phyloP scores from a whole-genome alignment of 2,113 vertebrate genomes.

The Nycticryphes semicollaris region DNA sequence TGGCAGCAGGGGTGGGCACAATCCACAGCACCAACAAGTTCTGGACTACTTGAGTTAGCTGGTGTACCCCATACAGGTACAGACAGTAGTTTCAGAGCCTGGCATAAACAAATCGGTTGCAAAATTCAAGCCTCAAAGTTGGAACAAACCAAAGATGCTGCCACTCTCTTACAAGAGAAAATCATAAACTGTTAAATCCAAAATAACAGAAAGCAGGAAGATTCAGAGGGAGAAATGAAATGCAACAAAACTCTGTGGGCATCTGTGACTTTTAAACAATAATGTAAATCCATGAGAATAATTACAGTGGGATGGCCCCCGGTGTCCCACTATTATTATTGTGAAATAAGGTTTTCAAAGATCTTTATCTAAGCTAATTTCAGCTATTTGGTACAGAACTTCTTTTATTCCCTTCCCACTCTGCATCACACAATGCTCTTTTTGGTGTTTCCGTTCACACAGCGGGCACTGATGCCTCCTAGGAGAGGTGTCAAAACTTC shows the following conservation, averaged over 20 bases:
- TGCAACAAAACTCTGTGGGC: neutral
- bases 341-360: neutral
- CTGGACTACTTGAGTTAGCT: neutral
- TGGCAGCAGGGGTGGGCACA: neutral
- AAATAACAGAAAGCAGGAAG: neutral
- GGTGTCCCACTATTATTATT: neutral
- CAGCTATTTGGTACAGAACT: neutral
- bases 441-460: constrained; percentile 34
- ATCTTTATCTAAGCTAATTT: constrained; percentile 26
- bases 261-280: neutral
- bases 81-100: neutral
- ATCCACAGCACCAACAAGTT: neutral
- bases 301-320: neutral
- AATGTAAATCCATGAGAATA: neutral
- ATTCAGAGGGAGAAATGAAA: neutral
- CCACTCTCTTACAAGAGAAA: neutral
- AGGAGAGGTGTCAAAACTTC: constrained; percentile 18
- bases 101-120: neutral
- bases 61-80: neutral
- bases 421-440: constrained; percentile 9
- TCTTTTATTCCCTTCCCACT: neutral
- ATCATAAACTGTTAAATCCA: neutral
- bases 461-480: constrained; percentile 10
- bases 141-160: neutral
- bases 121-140: neutral